Evolutionary conservation across 2,113 vertebrate genomes (phyloP).

Genomic region (Willisornis vidua): DNA sequence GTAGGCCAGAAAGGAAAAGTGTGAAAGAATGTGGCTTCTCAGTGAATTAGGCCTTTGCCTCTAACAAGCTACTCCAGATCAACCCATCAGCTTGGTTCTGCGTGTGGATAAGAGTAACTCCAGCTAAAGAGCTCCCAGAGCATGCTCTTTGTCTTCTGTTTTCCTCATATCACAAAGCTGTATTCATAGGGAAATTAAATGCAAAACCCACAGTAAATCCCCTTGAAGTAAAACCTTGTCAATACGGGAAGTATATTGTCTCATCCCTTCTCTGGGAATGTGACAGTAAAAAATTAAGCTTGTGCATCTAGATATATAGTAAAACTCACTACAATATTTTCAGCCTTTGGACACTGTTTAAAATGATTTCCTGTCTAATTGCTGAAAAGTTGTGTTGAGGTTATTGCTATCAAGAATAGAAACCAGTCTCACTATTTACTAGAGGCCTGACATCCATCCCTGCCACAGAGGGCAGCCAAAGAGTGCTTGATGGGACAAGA

Average conservation of each 20-base stretch:
- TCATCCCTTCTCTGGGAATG: neutral
- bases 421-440: neutral
- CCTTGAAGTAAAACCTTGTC: neutral
- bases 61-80: neutral
- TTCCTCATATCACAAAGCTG: neutral
- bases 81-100: neutral
- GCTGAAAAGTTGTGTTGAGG: neutral
- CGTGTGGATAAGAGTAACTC: neutral
- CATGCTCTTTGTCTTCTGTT: neutral
- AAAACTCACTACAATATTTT: neutral
- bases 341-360: neutral
- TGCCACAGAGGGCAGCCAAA: accelerated
- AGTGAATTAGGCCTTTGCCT: neutral
- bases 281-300: neutral
- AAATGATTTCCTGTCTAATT: neutral
- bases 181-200: neutral
- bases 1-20: neutral
- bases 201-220: neutral
- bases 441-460: neutral
- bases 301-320: neutral
- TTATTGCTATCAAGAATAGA: neutral
- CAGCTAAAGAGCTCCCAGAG: neutral
- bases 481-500: neutral
- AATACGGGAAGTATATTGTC: neutral
- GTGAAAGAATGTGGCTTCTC: neutral